phyloP scores from a whole-genome alignment of 2,888 invertebrate species.

The Agriotes lineatus region DNA sequence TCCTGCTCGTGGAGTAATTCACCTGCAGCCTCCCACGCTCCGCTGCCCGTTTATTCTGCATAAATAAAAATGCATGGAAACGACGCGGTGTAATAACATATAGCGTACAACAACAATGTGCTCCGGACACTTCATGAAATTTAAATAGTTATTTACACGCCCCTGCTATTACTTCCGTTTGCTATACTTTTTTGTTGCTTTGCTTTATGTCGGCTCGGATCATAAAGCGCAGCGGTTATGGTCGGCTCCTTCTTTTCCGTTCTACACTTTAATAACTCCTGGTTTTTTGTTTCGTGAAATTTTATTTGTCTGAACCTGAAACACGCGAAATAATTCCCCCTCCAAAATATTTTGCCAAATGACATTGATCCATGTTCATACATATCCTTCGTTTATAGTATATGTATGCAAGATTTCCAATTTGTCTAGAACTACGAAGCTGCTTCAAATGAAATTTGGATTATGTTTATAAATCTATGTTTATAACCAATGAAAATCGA shows the following conservation, averaged over 20 bases:
- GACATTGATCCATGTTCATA: no score
- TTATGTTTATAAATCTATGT: no score
- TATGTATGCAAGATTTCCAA: no score
- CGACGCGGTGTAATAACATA: conserved; percentile 22
- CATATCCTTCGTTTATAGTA: no score
- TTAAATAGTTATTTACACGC: conserved; percentile 37
- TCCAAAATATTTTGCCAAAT: no score
- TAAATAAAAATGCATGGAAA: conserved; percentile 27
- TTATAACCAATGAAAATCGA: no score
- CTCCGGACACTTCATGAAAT: conserved; percentile 33
- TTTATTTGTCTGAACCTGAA: no score
- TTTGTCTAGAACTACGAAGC: no score
- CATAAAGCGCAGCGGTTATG: conserved; percentile 16
- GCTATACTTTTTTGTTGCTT: conserved; percentile 16
- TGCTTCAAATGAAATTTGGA: no score
- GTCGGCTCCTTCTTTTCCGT: conserved; percentile 8
- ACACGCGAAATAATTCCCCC: no score
- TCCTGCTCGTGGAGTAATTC: not conserved
- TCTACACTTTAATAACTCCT: conserved; percentile 19
- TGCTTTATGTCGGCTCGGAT: conserved; percentile 14
- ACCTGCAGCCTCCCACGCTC: not conserved
- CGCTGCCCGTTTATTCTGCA: not conserved
- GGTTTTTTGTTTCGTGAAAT: not conserved
- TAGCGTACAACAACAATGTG: conserved; percentile 31
- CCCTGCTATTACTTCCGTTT: conserved; percentile 34